Base-by-base conservation (phyloP, 2,797 vertebrate genomes). In the Eulemur albifrons region DNA sequence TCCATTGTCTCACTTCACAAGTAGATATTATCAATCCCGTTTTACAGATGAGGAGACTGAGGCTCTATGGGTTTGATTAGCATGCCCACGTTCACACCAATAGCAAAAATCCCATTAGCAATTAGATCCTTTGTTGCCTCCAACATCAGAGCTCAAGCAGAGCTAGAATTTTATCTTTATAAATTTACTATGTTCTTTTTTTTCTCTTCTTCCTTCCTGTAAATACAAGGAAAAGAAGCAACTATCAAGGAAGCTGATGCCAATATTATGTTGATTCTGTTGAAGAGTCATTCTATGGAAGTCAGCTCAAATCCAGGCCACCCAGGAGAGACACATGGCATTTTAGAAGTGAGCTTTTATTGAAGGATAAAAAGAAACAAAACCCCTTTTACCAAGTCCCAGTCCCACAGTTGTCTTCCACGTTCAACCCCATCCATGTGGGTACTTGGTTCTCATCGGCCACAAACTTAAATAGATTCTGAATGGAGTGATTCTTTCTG, bases 341-440 rank as follows among this genome's bases (percentile, higher is more conserved):
- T 93, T 70, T 92, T 85, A 88, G 52, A 93, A 90, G 54, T 54
- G 7, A 88, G 27, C 5, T 97, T 84, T 82, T 40, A 85, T 4
- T 92, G 57, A 92, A 94, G 27, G n/a, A 52, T 82, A 67, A 82
- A 63, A 83, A 40, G 14, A 90, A 84, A 76, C 30, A 50, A 79
- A 93, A 83, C 2, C 1, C 4, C 32, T 35, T 85, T 50, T 70
- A 80, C 35, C 75, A 88, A 52, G 67, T 90, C 27, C n/a, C 10
- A 83, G 7, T 14, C 25, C 38, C 21, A 11, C 17, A 61, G 4
- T 11, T 93, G 4, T 84, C 70, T 72, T 57, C 45, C 21, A 76
- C 13, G 2, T 17, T 25, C 45, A 84, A 45, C 35, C 7, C 17
- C 20, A 81, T 35, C 75, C 1, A 12, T 40, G 17, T 50, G 18